Evolutionary conservation across 35 echinoderm and acorn worm species (phyloP).

Genomic region (Lytechinus variegatus): DNA sequence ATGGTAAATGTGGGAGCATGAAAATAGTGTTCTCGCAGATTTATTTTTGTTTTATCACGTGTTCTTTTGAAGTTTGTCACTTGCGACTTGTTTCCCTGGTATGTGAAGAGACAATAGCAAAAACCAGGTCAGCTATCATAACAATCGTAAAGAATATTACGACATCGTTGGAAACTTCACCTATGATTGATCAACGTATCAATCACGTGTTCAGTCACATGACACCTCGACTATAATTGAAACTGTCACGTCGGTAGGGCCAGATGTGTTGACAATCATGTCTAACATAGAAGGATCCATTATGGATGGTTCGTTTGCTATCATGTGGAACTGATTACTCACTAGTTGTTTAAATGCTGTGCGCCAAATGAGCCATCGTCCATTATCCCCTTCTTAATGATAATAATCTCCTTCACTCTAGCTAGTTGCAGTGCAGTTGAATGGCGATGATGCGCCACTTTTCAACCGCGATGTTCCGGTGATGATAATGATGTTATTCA

Average conservation of each 20-base stretch:
- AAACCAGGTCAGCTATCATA: not conserved
- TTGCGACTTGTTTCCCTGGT: not conserved
- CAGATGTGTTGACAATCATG: conserved; percentile 25
- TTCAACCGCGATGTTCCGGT: not conserved
- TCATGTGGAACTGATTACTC: conserved; percentile 11
- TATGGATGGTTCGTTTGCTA: conserved; percentile 2
- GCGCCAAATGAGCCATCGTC: conserved; percentile 6
- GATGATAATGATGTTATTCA: not conserved
- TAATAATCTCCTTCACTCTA: not conserved
- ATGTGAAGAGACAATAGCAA: not conserved
- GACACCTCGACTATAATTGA: conserved; percentile 36
- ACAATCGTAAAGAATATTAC: not conserved
- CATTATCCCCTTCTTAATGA: not conserved
- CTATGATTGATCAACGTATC: not conserved
- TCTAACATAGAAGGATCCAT: not conserved
- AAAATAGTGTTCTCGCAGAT: not conserved
- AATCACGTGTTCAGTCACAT: conserved; percentile 32
- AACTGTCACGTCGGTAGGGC: conserved; percentile 26
- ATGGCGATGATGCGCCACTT: conserved; percentile 8
- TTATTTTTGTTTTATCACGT: not conserved
- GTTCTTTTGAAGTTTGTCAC: not conserved
- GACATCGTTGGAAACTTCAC: not conserved
- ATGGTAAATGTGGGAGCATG: not conserved
- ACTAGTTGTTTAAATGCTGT: not conserved
- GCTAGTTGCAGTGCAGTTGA: not conserved